Conservation (phyloP, 2,113 vertebrate genomes). For the Vulpes vulpes region DNA sequence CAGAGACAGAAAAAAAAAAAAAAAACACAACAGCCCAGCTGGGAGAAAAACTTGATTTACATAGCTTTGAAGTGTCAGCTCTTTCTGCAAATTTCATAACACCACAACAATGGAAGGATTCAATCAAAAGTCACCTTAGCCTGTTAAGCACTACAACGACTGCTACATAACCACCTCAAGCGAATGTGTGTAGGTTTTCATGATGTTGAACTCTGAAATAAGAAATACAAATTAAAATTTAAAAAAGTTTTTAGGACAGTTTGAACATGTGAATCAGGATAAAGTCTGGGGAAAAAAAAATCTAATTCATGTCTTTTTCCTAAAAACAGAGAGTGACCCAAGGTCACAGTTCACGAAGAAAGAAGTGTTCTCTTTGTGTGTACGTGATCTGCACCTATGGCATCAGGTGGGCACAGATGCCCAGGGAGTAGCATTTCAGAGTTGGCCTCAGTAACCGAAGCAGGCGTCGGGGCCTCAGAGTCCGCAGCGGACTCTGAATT, state of each 20-base stretch:
- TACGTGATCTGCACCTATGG: rapidly evolving
- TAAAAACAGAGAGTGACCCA: neutral
- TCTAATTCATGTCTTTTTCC: neutral
- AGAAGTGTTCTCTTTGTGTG: neutral
- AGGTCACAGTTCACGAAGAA: neutral
- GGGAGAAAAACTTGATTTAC: neutral
- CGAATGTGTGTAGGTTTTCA: neutral
- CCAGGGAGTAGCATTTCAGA: neutral
- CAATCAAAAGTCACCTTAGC: neutral
- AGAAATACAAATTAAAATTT: neutral
- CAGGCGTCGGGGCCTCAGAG: rapidly evolving
- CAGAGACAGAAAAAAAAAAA: neutral
- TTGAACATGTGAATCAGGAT: neutral
- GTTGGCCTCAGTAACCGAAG: neutral
- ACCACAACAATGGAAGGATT: neutral
- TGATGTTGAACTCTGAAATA: neutral
- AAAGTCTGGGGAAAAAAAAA: conserved; percentile 5
- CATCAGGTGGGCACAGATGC: neutral
- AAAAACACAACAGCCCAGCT: neutral
- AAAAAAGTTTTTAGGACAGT: neutral
- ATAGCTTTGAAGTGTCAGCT: neutral
- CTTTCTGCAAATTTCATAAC: conserved; percentile 17
- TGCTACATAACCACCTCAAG: neutral
- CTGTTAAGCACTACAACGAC: neutral
- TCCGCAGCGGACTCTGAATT: neutral